Evolutionary conservation across 1,140 invertebrate genomes (phyloP), one percentile per base, ranked within the genome.

Genomic region (Polypedilum pembai): DNA sequence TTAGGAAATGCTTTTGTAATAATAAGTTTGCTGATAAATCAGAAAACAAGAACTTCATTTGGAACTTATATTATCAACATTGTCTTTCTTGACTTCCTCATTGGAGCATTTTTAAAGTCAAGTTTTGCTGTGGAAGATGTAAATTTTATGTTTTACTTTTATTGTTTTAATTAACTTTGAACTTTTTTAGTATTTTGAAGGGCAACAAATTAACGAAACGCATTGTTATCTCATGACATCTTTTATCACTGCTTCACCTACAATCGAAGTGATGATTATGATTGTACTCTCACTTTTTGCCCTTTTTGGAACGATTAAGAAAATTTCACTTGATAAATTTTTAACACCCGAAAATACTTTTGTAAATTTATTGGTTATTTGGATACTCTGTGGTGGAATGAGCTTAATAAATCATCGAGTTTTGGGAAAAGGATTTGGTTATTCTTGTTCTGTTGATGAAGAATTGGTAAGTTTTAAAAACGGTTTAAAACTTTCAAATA

Each of bases 151-250:
- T 56, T 56, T 56, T 56, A 33, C 24, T 33, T 33, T 33, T 5
- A 5, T 3, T 33, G 5, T 33, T 33, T 33, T 33, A 33, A n/a
- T n/a, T n/a, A n/a, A n/a, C n/a, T n/a, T n/a, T n/a, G n/a, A n/a
- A n/a, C 15, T 45, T 8, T 4, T 12, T 12, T 56, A 56, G 45
- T 56, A 56, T 56, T 56, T 56, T 56, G 45, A 56, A 56, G 45
- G 45, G 4, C 45, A 56, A 15, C 45, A 56, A 56, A 56, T 56
- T n/a, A 56, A 15, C n/a, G 45, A 15, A 15, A 56, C 12, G 45
- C 45, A 56, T 56, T 56, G 45, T 12, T 56, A 56, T 56, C n/a
- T 56, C n/a, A 56, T 56, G 45, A 56, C 45, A 12, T n/a, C 45
- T 0, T 56, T 56, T 0, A 56, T 56, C 12, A 56, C 45, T 12